Conservation (phyloP, 2,797 vertebrate genomes). For the Eutrigla gurnardus region DNA sequence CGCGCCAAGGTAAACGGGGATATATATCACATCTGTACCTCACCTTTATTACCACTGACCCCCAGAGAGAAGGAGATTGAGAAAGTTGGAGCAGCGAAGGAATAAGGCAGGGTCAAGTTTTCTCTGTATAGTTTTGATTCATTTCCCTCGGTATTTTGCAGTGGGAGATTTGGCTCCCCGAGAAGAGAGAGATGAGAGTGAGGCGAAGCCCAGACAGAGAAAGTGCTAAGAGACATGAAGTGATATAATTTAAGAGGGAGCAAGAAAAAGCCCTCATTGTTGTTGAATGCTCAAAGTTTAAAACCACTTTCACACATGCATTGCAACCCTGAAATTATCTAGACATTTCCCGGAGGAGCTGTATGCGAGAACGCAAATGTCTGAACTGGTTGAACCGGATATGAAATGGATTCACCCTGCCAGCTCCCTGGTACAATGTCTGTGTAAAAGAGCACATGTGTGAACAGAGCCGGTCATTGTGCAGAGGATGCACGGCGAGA, state of each 20-base stretch:
- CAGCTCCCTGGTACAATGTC: neutral
- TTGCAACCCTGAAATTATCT: neutral
- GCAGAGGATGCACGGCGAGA: neutral
- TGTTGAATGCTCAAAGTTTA: neutral
- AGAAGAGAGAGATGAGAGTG: constrained; percentile 4
- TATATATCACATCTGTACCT: constrained; percentile 62
- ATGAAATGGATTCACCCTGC: neutral
- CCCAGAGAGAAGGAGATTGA: constrained; percentile 16
- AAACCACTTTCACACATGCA: neutral
- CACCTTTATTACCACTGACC: constrained; percentile 68
- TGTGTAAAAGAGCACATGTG: neutral
- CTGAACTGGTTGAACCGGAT: neutral
- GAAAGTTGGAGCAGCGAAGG: neutral
- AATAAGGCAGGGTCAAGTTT: constrained; percentile 7
- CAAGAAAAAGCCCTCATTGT: neutral
- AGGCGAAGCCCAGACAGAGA: neutral
- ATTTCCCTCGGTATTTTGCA: constrained; percentile 48
- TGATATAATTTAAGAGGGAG: neutral
- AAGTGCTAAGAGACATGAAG: neutral
- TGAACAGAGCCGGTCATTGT: neutral
- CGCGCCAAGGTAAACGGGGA: constrained; percentile 32
- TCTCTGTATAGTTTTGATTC: constrained; percentile 19
- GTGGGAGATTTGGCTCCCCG: constrained; percentile 30
- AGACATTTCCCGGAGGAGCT: neutral
- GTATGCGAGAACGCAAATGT: neutral